Evolutionary conservation across 2,888 invertebrate genomes (phyloP).

Genomic region (Lepas anatifera): DNA sequence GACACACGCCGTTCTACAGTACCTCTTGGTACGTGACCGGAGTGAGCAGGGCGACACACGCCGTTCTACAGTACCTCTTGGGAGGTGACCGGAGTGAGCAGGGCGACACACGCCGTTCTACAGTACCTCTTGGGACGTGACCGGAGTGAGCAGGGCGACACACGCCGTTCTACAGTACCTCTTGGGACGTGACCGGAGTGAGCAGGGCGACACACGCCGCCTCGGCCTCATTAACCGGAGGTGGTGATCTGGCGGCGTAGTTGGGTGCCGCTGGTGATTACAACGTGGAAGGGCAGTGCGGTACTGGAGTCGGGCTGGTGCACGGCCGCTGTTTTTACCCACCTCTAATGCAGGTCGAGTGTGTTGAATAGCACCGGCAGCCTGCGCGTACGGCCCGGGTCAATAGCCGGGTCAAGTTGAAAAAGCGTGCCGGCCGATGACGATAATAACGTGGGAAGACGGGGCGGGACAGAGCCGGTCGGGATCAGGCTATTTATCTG

Average conservation of each 20-base stretch:
- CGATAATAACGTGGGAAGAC: constrained; percentile 6
- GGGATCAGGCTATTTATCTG: background rate
- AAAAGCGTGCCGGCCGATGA: background rate
- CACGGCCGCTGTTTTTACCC: background rate
- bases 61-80: no score
- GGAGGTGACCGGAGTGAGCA: no score
- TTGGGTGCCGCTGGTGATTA: background rate
- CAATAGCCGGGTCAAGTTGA: background rate
- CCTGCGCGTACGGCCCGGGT: background rate
- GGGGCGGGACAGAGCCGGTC: background rate
- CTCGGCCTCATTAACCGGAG: background rate
- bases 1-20: no score
- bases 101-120: no score
- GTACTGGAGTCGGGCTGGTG: background rate
- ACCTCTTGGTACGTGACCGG: no score
- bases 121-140: no score
- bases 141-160: no score
- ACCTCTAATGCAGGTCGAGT: background rate
- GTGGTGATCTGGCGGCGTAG: background rate
- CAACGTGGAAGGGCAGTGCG: background rate
- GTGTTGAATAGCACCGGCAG: background rate
- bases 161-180: no score
- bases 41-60: no score
- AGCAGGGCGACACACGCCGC: background rate
- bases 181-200: no score